Evolutionary conservation across 2,797 vertebrate genomes (phyloP).

Genomic region (Sorex maritimensis): DNA sequence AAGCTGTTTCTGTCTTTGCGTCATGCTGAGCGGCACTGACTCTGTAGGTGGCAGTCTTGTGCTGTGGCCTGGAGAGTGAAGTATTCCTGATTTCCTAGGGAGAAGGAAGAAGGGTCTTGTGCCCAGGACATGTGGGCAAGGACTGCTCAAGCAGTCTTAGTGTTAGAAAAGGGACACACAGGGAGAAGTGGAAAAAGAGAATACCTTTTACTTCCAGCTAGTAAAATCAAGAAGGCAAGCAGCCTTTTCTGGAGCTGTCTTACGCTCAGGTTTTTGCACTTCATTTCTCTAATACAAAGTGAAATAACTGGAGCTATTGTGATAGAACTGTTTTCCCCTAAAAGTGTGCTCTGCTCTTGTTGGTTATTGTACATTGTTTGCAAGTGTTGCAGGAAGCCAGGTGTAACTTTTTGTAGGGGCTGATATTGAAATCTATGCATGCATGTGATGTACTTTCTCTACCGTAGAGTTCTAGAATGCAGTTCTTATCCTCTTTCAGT

Average conservation of each 20-base stretch:
- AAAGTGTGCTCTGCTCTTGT: neutral
- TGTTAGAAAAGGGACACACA: neutral
- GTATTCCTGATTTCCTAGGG: neutral
- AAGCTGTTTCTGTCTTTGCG: neutral
- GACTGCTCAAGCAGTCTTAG: neutral
- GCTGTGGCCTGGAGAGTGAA: constrained; percentile 30
- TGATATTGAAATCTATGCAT: neutral
- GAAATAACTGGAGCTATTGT: neutral
- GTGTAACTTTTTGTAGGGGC: neutral
- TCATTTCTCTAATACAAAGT: neutral
- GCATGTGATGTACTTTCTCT: neutral
- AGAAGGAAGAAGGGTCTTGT: neutral
- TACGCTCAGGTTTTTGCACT: neutral
- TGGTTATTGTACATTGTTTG: neutral
- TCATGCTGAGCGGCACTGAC: neutral
- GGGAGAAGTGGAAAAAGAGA: neutral
- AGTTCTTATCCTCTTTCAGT: neutral
- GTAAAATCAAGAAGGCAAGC: neutral
- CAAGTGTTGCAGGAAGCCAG: neutral
- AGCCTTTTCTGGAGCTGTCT: constrained; percentile 13
- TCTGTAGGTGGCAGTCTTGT: constrained; percentile 67
- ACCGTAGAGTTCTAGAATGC: neutral
- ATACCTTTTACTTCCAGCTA: neutral
- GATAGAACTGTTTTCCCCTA: neutral
- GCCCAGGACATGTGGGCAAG: neutral